Evolutionary conservation across 2,888 invertebrate species (phyloP), one percentile per base, ranked within the genome.

Genomic region (Antheraea yamamai): DNA sequence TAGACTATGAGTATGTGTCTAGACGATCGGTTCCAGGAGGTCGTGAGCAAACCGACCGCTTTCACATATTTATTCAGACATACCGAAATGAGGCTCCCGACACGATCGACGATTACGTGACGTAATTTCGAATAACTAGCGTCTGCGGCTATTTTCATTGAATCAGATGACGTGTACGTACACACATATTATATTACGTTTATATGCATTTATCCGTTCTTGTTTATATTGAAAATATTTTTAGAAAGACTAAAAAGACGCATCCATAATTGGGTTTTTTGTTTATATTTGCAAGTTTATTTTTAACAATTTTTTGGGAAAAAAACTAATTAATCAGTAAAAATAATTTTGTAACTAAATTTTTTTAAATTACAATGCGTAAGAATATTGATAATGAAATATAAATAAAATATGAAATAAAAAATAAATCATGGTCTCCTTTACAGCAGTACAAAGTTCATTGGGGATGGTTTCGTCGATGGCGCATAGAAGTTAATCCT

Each of bases 1-100:
- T 91, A 92, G 90, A 91, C 90, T 91, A 89, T 92, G 91, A 92
- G 89, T 91, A 88, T 87, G 86, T 89, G 93, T 94, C 94, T 94
- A 94, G 93, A 94, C 93, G 87, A 72, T 85, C 88, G 86, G 87
- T 87, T 92, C 89, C 91, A 91, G 93, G 91, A 92, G 92, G 92
- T 92, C 92, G 90, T 86, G 86, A 87, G 89, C 87, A 86, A 87
- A 84, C 83, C 84, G 82, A 80, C 83, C 84, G 90, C 92, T 93
- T 93, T 93, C 92, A 92, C 91, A 88, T 88, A 86, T 87, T 88
- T 88, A 87, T 86, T 85, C 88, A 85, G 84, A 88, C 86, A 84
- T 79, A 78, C 85, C 85, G 81, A 88, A 89, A 85, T 82, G 82
- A 83, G 84, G 83, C 85, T 83, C 85, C 81, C 81, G 79, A 84